Base-by-base conservation (phyloP, 2,113 vertebrate species). In the Platichthys flesus region DNA sequence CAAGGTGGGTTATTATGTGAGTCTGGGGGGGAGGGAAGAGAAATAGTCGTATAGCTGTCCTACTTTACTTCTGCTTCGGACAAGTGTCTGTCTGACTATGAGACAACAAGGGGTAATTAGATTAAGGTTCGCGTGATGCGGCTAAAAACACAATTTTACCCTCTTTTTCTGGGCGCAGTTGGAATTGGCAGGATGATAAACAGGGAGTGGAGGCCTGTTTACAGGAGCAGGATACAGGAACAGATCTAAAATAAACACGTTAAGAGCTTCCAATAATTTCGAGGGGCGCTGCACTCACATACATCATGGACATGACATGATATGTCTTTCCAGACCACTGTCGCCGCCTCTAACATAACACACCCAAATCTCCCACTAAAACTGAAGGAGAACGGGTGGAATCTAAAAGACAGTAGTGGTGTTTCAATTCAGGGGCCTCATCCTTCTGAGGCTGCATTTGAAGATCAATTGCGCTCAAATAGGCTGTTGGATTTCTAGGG, bases 1-100 rank as follows among this genome's bases (percentile, higher is more conserved):
- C 51, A n/a, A 14, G 76, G 69, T 51, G n/a, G 55, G 37, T 68
- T 82, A 68, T 74, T 88, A 63, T 77, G 7, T 28, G 68, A 79
- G 61, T 62, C 66, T 16, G 5, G 1, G 61, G 65, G 67, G 67
- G 40, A 64, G 78, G 70, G 56, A 69, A 60, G 72, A 73, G 40
- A 80, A 51, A 67, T 51, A 16, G 1, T 55, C 61, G 74, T 71
- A 7, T 59, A 24, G 57, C 69, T 80, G 28, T 42, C 58, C 74
- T 20, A 49, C 52, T 79, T 58, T 83, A 74, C 67, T 58, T 78
- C 28, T 67, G 20, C 21, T 51, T 16, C 59, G n/a, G 18, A 20
- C 6, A 35, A 9, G 59, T 18, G 61, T 67, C 52, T 66, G 20
- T 67, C 35, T 62, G 18, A 51, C 18, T 51, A 2, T 7, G 15